phyloP scores from a whole-genome alignment of 53 echinoderm and acorn worm species.

The Henricia sp. region DNA sequence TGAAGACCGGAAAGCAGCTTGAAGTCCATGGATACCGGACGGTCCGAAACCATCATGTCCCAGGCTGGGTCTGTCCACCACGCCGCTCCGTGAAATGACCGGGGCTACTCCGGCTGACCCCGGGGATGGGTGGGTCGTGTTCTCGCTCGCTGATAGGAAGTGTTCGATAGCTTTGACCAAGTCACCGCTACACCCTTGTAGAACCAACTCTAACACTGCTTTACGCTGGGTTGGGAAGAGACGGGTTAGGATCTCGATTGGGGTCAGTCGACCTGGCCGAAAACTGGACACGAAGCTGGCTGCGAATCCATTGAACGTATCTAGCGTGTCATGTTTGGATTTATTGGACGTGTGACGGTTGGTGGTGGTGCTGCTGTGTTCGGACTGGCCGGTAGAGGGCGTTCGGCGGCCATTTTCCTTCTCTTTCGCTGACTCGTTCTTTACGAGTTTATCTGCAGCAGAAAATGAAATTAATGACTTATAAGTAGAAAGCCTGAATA shows the following conservation, averaged over 20 bases:
- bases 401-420: constrained; percentile 85
- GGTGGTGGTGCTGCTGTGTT: constrained; percentile 61
- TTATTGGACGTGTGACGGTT: constrained; percentile 53
- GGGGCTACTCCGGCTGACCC: not conserved
- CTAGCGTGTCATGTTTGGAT: constrained; percentile 66
- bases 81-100: not conserved
- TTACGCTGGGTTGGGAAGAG: constrained; percentile 93
- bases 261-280: constrained; percentile 90
- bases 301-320: constrained; percentile 89
- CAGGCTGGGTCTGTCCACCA: not conserved
- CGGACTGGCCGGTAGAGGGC: constrained; percentile 75
- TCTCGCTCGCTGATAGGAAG: constrained; percentile 87
- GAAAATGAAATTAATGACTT: too few relatives aligned
- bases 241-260: constrained; percentile 90
- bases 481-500: not conserved
- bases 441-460: too few relatives aligned
- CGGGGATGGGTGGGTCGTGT: constrained; percentile 17
- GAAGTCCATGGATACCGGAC: constrained; percentile 52
- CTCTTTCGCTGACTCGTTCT: constrained; percentile 49
- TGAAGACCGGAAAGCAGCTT: constrained; percentile 73
- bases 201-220: constrained; percentile 91
- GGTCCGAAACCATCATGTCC: constrained; percentile 26
- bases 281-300: constrained; percentile 93
- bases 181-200: constrained; percentile 97
- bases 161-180: constrained; percentile 98